Conservation (phyloP, 2,888 invertebrate genomes). For the Platynereis dumerilii region DNA sequence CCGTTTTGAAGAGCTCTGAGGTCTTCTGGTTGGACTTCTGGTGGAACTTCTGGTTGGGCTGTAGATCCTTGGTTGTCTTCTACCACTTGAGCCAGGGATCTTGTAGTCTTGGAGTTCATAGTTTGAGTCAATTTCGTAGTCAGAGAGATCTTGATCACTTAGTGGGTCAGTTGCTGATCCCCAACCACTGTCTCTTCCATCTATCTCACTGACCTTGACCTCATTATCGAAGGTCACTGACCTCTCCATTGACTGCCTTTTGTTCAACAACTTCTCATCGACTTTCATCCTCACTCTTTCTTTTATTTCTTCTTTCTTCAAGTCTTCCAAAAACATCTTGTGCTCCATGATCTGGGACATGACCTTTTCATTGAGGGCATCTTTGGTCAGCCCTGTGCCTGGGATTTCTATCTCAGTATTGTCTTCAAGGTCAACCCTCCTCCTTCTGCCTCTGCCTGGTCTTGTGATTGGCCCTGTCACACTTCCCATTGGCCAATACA, state of each 20-base stretch:
- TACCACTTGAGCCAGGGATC: slow-evolving; percentile 1
- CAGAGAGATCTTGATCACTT: slow-evolving; percentile 27
- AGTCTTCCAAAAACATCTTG: slow-evolving; percentile 36
- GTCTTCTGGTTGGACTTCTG: not conserved
- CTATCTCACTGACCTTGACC: slow-evolving; percentile 27
- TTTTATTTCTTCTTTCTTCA: slow-evolving; percentile 32
- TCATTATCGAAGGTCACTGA: slow-evolving; percentile 29
- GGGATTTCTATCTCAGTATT: slow-evolving; percentile 43
- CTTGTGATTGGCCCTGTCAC: not conserved
- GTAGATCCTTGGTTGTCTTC: not conserved
- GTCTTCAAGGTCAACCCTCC: slow-evolving; percentile 38
- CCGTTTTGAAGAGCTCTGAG: too few species aligned
- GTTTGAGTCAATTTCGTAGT: slow-evolving; percentile 26
- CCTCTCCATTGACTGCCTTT: slow-evolving; percentile 19
- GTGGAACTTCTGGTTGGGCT: not conserved
- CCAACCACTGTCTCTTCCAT: slow-evolving; percentile 38
- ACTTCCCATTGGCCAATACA: slow-evolving; percentile 20
- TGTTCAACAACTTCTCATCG: slow-evolving; percentile 21
- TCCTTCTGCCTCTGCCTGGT: not conserved
- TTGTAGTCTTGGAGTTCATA: not conserved
- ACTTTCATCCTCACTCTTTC: not conserved
- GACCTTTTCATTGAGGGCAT: slow-evolving; percentile 53
- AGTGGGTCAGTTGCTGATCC: slow-evolving; percentile 32
- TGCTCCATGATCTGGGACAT: slow-evolving; percentile 44
- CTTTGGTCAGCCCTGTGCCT: slow-evolving; percentile 54